A percentile compares a stretch with the other conserved stretches of the same genome.
These are phyloP conservation scores for Scyliorhinus canicula DNA, from an alignment of 2,797 vertebrate genomes.

Conservation along the genomic window DNA sequence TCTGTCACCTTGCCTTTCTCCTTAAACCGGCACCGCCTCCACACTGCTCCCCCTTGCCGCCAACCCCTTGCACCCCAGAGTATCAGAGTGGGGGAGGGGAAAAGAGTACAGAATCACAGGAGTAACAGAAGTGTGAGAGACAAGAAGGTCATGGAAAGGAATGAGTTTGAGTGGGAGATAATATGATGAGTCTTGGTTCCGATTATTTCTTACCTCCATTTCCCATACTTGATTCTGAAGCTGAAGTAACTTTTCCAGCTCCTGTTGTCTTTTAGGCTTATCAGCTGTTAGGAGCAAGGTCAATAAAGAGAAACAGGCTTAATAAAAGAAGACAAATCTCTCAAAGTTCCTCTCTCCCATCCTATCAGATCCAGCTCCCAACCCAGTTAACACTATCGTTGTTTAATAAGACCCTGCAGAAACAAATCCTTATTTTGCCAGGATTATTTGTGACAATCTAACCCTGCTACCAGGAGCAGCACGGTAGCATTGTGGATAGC, in stretches of 20 bases:
- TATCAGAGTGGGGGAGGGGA: not conserved
- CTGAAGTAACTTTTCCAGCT: conserved; percentile 59
- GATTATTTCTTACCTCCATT: conserved; percentile 75
- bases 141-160: not conserved
- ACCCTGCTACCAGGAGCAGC: not conserved
- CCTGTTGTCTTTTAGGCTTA: conserved; percentile 44
- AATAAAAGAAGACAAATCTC: not conserved
- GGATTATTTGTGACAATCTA: not conserved
- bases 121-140: not conserved
- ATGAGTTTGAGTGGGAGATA: not conserved
- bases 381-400: not conserved
- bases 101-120: not conserved
- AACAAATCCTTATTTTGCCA: not conserved
- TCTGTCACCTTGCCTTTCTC: not conserved
- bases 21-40: not conserved
- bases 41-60: too few species aligned
- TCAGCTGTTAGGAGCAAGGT: conserved; percentile 39
- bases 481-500: too few species aligned
- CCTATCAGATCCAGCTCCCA: not conserved
- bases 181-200: not conserved
- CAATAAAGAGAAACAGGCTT: conserved; percentile 32
- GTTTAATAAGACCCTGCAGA: not conserved
- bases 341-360: not conserved
- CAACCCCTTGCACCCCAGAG: too few species aligned
- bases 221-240: conserved; percentile 73